phyloP scores from a whole-genome alignment of 2,113 vertebrate species.

The Emydocephalus ijimae region DNA sequence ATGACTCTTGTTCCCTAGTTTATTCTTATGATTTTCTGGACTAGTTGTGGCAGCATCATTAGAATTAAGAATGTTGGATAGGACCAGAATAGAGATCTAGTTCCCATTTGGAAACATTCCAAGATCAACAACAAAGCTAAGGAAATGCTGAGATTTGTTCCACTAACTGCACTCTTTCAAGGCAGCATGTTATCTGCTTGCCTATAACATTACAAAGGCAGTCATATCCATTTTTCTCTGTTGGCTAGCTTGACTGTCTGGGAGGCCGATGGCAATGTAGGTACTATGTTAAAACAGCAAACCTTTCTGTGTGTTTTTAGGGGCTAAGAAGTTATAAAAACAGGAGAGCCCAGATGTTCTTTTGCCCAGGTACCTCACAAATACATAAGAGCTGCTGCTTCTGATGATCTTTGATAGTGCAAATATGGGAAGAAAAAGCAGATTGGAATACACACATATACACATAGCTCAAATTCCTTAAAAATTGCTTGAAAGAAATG shows the following conservation, averaged over 20 bases:
- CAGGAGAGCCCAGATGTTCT: background rate
- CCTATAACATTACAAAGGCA: background rate
- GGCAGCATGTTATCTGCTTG: background rate
- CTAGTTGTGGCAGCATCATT: background rate
- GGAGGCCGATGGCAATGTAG: background rate
- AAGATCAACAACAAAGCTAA: background rate
- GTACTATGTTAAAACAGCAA: background rate
- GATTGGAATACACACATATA: background rate
- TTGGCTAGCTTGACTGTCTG: background rate
- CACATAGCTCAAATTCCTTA: too few species aligned
- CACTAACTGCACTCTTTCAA: background rate
- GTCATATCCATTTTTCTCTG: background rate
- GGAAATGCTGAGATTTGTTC: background rate
- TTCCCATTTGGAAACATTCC: background rate
- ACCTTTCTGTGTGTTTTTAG: background rate
- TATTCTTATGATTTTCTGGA: too few species aligned
- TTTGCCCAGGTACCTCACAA: background rate
- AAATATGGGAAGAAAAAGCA: background rate
- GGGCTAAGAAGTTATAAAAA: background rate
- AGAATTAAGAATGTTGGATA: background rate
- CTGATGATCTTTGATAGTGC: background rate
- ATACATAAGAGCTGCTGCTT: background rate
- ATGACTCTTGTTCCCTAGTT: background rate
- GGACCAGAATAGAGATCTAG: background rate
- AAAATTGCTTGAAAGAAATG: background rate